These are phyloP conservation scores for Tetragnatha versicolor DNA, from an alignment of 1,140 invertebrate species.

Conservation along the genomic window DNA sequence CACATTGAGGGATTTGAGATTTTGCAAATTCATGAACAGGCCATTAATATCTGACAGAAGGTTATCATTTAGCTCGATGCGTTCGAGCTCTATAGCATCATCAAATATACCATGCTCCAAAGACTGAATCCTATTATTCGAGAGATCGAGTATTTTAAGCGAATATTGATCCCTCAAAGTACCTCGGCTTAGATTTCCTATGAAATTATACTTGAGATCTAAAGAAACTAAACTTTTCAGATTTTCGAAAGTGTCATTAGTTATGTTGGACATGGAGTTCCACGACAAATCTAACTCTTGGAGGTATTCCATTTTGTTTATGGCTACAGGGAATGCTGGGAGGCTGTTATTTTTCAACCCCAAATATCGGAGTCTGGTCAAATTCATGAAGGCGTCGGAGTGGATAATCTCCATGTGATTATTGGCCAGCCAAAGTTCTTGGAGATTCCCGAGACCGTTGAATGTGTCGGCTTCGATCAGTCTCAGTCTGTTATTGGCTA, in stretches of 20 bases:
- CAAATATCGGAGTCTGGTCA: conserved; percentile 60
- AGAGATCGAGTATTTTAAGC: conserved; percentile 84
- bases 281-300: conserved; percentile 83
- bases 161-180: conserved; percentile 83
- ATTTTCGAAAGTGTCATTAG: conserved; percentile 45
- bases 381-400: conserved; percentile 59
- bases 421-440: conserved; percentile 82
- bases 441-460: conserved; percentile 83
- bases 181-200: conserved; percentile 71
- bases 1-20: conserved; percentile 86
- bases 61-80: conserved; percentile 86
- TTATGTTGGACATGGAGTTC: conserved; percentile 75
- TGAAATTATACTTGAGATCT: conserved; percentile 79
- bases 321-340: conserved; percentile 57
- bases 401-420: conserved; percentile 69
- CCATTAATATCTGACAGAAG: conserved; percentile 83
- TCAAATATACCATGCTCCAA: conserved; percentile 85
- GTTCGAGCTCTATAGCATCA: conserved; percentile 79
- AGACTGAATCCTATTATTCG: conserved; percentile 84
- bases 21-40: conserved; percentile 81
- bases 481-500: conserved; percentile 80
- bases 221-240: conserved; percentile 83
- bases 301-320: conserved; percentile 70
- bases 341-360: conserved; percentile 60
- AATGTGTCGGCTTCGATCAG: conserved; percentile 81